Conservation (phyloP, 2,797 vertebrate genomes). For the Spheniscus humboldti region DNA sequence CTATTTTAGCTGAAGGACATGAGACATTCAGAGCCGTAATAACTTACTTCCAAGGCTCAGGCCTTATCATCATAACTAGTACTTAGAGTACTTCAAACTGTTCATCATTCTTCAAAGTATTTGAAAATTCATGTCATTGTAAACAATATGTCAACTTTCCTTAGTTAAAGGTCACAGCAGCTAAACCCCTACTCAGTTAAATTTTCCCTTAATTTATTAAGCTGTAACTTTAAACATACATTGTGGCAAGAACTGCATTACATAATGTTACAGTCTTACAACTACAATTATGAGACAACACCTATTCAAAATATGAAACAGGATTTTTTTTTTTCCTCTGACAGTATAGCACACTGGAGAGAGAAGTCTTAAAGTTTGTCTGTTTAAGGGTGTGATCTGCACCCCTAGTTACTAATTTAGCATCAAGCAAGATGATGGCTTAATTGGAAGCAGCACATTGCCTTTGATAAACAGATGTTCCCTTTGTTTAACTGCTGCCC, state of each 20-base stretch:
- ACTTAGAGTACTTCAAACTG: not conserved
- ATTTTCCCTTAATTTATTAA: slow-evolving; percentile 64
- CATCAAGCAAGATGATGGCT: slow-evolving; percentile 63
- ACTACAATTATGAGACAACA: slow-evolving; percentile 73
- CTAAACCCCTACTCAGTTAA: slow-evolving; percentile 1
- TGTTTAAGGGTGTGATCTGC: slow-evolving; percentile 63
- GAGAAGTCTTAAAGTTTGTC: slow-evolving; percentile 27
- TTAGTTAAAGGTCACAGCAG: slow-evolving; percentile 43
- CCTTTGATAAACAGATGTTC: slow-evolving; percentile 72
- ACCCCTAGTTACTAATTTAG: slow-evolving; percentile 69
- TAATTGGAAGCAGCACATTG: slow-evolving; percentile 71
- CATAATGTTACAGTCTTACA: slow-evolving; percentile 62
- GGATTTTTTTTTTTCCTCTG: slow-evolving; percentile 59
- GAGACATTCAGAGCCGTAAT: not conserved
- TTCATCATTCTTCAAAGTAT: slow-evolving; percentile 20
- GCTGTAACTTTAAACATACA: slow-evolving; percentile 61
- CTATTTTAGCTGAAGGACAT: slow-evolving; percentile 14
- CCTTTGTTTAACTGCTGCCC: slow-evolving; percentile 60
- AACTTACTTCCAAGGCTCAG: not conserved
- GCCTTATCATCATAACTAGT: not conserved
- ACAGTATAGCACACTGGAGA: slow-evolving; percentile 38
- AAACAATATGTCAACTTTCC: not conserved
- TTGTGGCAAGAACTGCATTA: slow-evolving; percentile 58
- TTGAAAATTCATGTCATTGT: slow-evolving; percentile 15
- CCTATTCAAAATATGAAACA: slow-evolving; percentile 76